These are phyloP conservation scores for Microplitis deprimator DNA, from an alignment of 2,888 invertebrate species.

Conservation along the genomic window DNA sequence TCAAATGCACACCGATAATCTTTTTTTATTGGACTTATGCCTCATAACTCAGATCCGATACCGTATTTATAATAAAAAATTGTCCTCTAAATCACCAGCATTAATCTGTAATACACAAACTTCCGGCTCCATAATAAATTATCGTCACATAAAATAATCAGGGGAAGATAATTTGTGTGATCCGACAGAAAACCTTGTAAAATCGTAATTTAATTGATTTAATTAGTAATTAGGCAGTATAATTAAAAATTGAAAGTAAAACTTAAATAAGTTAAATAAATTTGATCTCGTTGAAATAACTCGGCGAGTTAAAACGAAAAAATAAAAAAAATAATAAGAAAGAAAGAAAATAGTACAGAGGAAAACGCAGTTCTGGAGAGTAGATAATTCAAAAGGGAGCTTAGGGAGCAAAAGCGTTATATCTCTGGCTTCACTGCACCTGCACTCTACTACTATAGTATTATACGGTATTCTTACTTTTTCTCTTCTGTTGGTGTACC, in stretches of 20 bases:
- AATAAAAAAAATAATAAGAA: too few relatives aligned
- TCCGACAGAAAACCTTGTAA: too few relatives aligned
- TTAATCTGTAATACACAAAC: background rate
- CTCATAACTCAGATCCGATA: too few relatives aligned
- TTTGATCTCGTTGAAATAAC: conserved; percentile 3
- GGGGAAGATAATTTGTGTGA: too few relatives aligned
- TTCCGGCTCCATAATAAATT: background rate
- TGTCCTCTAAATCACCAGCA: too few relatives aligned
- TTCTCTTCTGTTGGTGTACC: conserved; percentile 14
- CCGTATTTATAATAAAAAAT: too few relatives aligned
- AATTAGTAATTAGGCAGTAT: too few relatives aligned
- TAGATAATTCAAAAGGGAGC: conserved; percentile 36
- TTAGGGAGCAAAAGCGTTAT: conserved; percentile 26
- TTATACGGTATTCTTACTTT: conserved; percentile 8
- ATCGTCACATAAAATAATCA: too few relatives aligned
- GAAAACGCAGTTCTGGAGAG: conserved; percentile 11
- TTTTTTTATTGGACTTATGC: too few relatives aligned
- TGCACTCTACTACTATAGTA: conserved; percentile 25
- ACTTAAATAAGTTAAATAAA: background rate
- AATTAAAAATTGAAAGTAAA: too few relatives aligned
- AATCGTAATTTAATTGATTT: too few relatives aligned
- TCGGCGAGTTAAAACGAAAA: conserved; percentile 1
- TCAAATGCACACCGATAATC: too few relatives aligned
- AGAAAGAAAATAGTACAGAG: background rate
- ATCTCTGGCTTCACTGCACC: conserved; percentile 27